Base-by-base conservation (phyloP, 2,888 invertebrate genomes). In the Tetranychus truncatus region DNA sequence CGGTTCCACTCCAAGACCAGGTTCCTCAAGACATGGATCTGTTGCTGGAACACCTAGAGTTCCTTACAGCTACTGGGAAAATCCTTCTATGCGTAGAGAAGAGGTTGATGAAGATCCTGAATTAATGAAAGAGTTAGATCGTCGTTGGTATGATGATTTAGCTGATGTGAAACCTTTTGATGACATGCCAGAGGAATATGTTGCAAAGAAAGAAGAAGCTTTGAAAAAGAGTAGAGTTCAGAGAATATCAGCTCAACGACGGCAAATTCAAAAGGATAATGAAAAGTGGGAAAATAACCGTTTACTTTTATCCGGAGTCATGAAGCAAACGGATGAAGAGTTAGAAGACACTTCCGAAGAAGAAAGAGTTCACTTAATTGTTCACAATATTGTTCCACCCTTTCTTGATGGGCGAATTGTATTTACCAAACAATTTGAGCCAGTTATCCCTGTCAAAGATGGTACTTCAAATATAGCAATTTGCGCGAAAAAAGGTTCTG, bases 211-310 rank as follows among this genome's bases (percentile, higher is more conserved):
- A 78, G 96, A 97, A 82, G 91, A 92, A 81, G 92, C 95, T 80
- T 85, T 95, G 76, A 87, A 89, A 78, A 90, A 92, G 78, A 92
- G 92, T 80, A 91, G 94, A 81, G 44, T 77, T 34, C 77, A 77
- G 45, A 88, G 94, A 74, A 89, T 99, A 82, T 95, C 95, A 0
- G 96, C 96, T 0, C 93, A 95, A 80, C 91, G 97, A 80, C 87
- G 95, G 76, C 96, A 97, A 84, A 95, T 95, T 80, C 95, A 96
- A 83, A 92, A 92, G 83, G 97, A 99, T 85, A 99, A 96, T 83
- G 97, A 97, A 82, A 85, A 95, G 79, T 99, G 99, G 99, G 99
- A 99, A 84, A 87, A 95, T 44, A 97, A 99, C 85, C 88, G 99
- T 78, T 94, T 99, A 93, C 86, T 96, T 45, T 91, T 95, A 7